Evolutionary conservation across 2,888 invertebrate species (phyloP), one percentile per base, ranked within the genome.

Genomic region (Abscondita cerata): DNA sequence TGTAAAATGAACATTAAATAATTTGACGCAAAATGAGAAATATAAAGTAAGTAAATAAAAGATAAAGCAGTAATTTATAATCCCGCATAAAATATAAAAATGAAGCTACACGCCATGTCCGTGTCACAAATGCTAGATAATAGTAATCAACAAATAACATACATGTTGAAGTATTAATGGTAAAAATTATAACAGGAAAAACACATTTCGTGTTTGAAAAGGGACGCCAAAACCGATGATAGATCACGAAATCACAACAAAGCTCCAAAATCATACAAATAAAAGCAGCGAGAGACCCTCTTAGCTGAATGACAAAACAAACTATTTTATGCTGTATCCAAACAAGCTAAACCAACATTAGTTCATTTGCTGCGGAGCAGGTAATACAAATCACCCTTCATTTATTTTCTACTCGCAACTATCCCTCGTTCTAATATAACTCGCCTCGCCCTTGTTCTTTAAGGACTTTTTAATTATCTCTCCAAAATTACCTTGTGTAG

Each of bases 351-450:
- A 58, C 64, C 57, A 62, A 62, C 62, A 59, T 62, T 59, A 62
- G 65, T 60, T 56, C 65, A 60, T 62, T 59, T 57, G 53, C 59
- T 58, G 34, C 55, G 54, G 59, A 59, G 65, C 61, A 56, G 63
- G 59, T 61, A 63, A 64, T 68, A 69, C 69, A 69, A 69, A 69
- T 69, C 69, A 68, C 68, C 68, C 68, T 64, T 66, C 66, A 68
- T 69, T 69, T 69, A 66, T 68, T 69, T 65, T 65, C 63, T 44
- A 46, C 59, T 64, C 63, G 64, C 55, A 56, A 56, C 58, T 62
- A 58, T 56, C 33, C 59, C 60, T 60, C 51, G 47, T 55, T 53
- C 31, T 52, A 68, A 63, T 55, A 59, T 61, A 68, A 66, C 66
- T 57, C 64, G 64, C 55, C 33, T 47, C 20, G 52, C 40, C 51